Percentiles rank a stretch among this genome's conserved stretches.
Conservation (phyloP, 2,113 vertebrate genomes). For the Perca schrenkii region DNA sequence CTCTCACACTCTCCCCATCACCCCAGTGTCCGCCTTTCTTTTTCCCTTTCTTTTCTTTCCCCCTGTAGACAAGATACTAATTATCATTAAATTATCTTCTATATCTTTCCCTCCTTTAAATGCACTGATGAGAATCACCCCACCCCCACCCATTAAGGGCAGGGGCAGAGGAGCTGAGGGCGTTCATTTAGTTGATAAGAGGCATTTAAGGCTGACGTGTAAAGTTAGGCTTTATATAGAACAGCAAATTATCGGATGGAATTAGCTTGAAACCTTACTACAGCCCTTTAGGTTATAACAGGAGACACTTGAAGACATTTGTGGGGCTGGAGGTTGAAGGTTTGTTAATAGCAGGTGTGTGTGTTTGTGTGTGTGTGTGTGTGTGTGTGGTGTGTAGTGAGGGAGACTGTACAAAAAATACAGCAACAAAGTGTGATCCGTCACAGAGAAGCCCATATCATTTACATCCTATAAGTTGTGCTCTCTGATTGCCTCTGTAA, state of each 20-base stretch:
- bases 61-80: constrained; percentile 68
- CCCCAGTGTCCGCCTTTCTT: constrained; percentile 30
- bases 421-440: constrained; percentile 47
- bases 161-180: constrained; percentile 4
- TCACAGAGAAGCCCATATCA: constrained; percentile 52
- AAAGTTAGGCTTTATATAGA: constrained; percentile 52
- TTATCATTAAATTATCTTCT: constrained; percentile 71
- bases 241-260: constrained; percentile 41
- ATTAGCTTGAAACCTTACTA: constrained; percentile 42
- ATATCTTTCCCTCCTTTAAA: constrained; percentile 53
- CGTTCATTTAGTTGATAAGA: constrained; percentile 42
- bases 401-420: constrained; percentile 24
- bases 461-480: constrained; percentile 64
- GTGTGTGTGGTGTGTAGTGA: neutral
- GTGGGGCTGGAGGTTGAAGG: neutral
- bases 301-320: constrained; percentile 14
- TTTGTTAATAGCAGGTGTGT: constrained; percentile 11
- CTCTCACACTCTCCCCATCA: constrained; percentile 30
- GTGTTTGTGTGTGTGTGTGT: neutral
- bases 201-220: constrained; percentile 17
- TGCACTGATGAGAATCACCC: constrained; percentile 43
- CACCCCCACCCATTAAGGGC: constrained; percentile 5
- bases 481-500: constrained; percentile 47
- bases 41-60: constrained; percentile 34
- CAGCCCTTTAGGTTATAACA: constrained; percentile 2